phyloP scores from a whole-genome alignment of 2,113 vertebrate genomes.

The Caranx melampygus region DNA sequence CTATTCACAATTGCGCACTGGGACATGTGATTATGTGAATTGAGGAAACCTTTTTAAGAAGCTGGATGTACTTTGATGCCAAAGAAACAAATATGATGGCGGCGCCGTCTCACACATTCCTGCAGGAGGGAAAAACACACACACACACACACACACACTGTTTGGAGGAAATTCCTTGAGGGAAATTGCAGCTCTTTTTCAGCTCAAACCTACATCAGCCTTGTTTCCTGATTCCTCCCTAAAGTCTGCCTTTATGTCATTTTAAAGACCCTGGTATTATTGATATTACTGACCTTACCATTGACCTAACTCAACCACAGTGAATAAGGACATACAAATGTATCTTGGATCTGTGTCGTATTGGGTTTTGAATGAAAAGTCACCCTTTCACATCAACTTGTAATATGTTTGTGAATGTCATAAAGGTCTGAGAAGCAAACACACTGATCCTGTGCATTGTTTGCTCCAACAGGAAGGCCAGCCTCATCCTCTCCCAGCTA shows the following conservation, averaged over 20 bases:
- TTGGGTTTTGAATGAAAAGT: background rate
- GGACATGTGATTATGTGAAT: no score
- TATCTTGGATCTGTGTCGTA: background rate
- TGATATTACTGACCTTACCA: background rate
- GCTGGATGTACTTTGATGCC: no score
- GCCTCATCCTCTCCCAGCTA: constrained; percentile 95
- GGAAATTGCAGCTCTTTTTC: background rate
- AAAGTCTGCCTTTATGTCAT: background rate
- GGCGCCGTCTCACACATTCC: background rate
- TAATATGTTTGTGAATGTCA: background rate
- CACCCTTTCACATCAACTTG: background rate
- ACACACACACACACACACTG: no score
- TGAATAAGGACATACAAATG: background rate
- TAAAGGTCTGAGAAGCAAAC: background rate
- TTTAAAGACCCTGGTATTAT: background rate
- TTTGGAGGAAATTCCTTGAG: background rate
- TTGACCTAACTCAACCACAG: background rate
- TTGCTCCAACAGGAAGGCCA: constrained; percentile 88
- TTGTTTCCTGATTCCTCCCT: background rate
- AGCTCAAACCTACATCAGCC: background rate
- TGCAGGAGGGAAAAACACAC: background rate
- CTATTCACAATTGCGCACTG: no score
- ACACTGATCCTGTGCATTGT: background rate
- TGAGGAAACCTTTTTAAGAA: no score
- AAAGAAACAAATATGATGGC: no score